These are phyloP conservation scores for Macrosteles quadrilineatus DNA, from an alignment of 1,140 invertebrate species.

Conservation along the genomic window DNA sequence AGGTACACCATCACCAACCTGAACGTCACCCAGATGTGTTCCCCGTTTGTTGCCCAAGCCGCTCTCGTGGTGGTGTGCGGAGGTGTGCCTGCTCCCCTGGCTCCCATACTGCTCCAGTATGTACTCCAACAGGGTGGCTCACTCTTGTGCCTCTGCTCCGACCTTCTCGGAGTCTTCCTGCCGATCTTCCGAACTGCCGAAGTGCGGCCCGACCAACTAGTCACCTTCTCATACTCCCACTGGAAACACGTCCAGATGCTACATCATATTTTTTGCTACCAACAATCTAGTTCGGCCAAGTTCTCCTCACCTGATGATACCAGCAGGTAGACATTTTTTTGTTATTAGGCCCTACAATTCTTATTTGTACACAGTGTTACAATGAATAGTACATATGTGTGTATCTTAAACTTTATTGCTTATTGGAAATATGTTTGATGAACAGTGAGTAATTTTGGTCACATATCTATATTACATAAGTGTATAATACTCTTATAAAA, in stretches of 20 bases:
- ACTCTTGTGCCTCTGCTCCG: slow-evolving; percentile 80
- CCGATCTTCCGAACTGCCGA: slow-evolving; percentile 80
- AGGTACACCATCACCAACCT: slow-evolving; percentile 78
- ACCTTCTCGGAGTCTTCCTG: slow-evolving; percentile 72
- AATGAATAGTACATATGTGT: too few relatives aligned
- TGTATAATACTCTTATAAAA: too few relatives aligned
- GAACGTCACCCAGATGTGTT: slow-evolving; percentile 60
- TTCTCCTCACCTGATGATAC: slow-evolving; percentile 64
- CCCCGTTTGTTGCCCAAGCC: slow-evolving; percentile 71
- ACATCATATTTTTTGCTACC: slow-evolving; percentile 85
- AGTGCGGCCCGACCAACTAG: slow-evolving; percentile 77
- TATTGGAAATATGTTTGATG: too few relatives aligned
- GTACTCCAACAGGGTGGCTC: slow-evolving; percentile 68
- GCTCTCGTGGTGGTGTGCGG: slow-evolving; percentile 77
- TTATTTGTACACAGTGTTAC: too few relatives aligned
- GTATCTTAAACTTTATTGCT: too few relatives aligned
- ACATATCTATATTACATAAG: too few relatives aligned
- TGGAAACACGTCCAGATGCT: slow-evolving; percentile 82
- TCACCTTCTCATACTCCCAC: slow-evolving; percentile 77
- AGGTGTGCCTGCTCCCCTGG: slow-evolving; percentile 63
- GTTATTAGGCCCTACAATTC: too few relatives aligned
- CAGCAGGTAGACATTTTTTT: too few relatives aligned
- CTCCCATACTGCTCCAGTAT: slow-evolving; percentile 68
- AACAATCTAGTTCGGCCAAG: slow-evolving; percentile 74
- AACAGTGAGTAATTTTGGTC: too few relatives aligned